Base-by-base conservation (phyloP, 2,797 vertebrate species). In the Xenentodon cancila region DNA sequence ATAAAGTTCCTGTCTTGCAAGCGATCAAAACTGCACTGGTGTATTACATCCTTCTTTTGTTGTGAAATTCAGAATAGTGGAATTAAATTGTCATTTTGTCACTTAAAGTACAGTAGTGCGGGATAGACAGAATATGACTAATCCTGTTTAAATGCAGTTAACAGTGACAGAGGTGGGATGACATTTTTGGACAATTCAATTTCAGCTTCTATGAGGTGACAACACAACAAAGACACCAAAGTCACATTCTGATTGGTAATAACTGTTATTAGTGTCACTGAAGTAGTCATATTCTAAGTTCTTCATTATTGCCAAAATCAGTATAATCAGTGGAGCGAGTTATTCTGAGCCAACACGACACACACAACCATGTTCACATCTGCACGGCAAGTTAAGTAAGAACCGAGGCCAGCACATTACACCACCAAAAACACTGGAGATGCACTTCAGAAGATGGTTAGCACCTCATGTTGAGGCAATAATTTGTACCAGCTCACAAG, bases 241-340 rank as follows among this genome's bases (percentile, higher is more conserved):
- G 74, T 78, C 84, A 77, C 73, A 68, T 71, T 81, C 53, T 88
- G 71, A 86, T 70, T 76, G 71, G 21, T 86, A 82, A 87, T 87
- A 62, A 80, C 77, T 79, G 81, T 87, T 83, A 89, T 89, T 87
- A 86, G 66, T 58, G 61, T 58, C 45, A 52, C 64, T 54, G 21
- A 67, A 81, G 77, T 71, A 43, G 68, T 65, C 67, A 77, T 86
- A 83, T 80, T 47, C 68, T 43, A 30, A 48, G 51, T 68, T 79
- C 82, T 60, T 56, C 56, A 78, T 76, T 68, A 81, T 77, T 68
- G 30, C 51, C 12, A 56, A 80, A 74, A 71, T 77, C 61, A 53
- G 67, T 72, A 67, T 84, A 77, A 82, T 84, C 71, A 69, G 59
- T 30, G 58, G 37, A 43, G 40, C 37, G 7, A 48, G 51, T 64